phyloP scores from a whole-genome alignment of 2,113 vertebrate species.

The Corynorhinus townsendii region DNA sequence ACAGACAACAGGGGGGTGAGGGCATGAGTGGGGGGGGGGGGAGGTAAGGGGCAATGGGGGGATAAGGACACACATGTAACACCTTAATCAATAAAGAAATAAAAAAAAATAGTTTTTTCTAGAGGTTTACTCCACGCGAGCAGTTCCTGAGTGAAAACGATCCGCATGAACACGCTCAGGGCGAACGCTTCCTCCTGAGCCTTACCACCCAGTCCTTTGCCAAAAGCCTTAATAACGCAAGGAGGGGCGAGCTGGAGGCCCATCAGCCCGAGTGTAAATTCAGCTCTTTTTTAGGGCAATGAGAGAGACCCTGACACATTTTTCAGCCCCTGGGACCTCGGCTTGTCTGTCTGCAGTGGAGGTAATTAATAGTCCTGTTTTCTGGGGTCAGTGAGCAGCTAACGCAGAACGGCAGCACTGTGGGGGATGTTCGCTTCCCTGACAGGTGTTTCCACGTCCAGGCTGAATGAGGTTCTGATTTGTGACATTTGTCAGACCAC shows the following conservation, averaged over 20 bases:
- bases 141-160: background rate
- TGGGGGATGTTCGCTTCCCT: no score
- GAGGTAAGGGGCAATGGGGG: no score
- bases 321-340: background rate
- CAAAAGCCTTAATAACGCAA: background rate
- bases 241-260: background rate
- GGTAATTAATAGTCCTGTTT: background rate
- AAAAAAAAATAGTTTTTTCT: background rate
- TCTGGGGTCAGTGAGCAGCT: background rate
- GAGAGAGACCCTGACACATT: background rate
- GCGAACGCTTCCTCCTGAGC: background rate
- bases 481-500: background rate
- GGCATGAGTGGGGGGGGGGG: no score
- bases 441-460: background rate
- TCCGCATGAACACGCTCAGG: fast-evolving
- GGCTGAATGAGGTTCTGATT: background rate
- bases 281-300: background rate
- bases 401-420: background rate
- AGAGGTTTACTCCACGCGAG: background rate
- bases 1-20: no score
- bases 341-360: background rate
- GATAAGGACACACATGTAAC: no score
- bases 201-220: background rate
- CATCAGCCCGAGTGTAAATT: background rate
- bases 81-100: no score